Conservation (phyloP, 2,113 vertebrate species). For the Calyptommatus sinebrachiatus region DNA sequence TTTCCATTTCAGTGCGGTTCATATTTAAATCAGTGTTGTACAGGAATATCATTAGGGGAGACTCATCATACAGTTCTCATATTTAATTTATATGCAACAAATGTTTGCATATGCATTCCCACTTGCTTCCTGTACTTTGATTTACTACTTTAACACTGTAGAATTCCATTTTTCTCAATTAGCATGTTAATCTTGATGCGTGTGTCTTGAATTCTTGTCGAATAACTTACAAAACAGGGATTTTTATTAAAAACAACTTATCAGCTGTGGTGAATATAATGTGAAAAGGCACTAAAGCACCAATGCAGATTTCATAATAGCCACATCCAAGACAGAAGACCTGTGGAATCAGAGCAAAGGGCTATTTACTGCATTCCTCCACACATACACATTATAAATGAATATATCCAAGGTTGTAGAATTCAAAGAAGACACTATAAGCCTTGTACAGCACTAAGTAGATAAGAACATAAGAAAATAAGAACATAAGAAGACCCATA, state of each 20-base stretch:
- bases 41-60: neutral
- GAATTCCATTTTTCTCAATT: neutral
- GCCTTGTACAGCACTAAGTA: too few relatives aligned
- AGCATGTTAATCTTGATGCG: neutral
- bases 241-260: neutral
- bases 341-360: too few relatives aligned
- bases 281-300: neutral
- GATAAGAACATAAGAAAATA: too few relatives aligned
- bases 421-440: too few relatives aligned
- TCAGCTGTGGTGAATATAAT: neutral
- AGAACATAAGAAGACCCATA: too few relatives aligned
- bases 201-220: neutral
- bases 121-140: neutral
- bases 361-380: too few relatives aligned
- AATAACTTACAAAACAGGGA: neutral
- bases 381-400: too few relatives aligned
- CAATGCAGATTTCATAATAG: neutral
- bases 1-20: slow-evolving; percentile 5
- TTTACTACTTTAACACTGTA: slow-evolving; percentile 24
- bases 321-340: neutral
- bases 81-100: slow-evolving; percentile 16
- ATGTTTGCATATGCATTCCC: neutral
- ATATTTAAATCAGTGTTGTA: neutral
- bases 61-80: neutral
- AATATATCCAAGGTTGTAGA: too few relatives aligned